Evolutionary conservation across 2,888 invertebrate species (phyloP), one percentile per base, ranked within the genome.

Genomic region (Germaria angustata): DNA sequence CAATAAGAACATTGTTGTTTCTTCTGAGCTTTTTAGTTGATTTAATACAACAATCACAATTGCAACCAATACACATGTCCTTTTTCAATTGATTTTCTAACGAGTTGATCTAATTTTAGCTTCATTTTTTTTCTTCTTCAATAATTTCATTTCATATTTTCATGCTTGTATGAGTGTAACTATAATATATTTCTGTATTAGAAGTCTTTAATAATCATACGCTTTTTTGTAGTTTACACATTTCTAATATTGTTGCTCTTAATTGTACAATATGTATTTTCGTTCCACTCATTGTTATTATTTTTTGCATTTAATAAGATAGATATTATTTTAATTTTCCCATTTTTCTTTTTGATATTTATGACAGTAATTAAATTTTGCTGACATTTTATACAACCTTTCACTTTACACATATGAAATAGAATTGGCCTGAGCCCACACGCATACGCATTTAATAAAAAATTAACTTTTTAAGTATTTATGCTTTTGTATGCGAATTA

Each of bases 381-480:
- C 57, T 34, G 20, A 59, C 53, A 46, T 65, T 65, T 75, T 53
- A 49, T 69, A 59, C 61, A 66, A 73, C 81, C 81, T 81, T 81
- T 81, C 81, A 73, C 77, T 28, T 34, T 66, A 17, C 41, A 28
- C 28, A 49, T 8, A 17, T 17, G n/a, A 41, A 7, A 63, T 41
- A 13, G 32, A 28, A 41, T 20, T 72, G 17, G 28, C 55, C 32
- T 24, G 1, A 55, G 75, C 81, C 72, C 81, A 81, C 81, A 72
- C 66, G 59, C 76, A 71, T 46, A 49, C n/a, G 15, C 28, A 44
- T 65, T 73, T 81, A 55, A 39, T 28, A 22, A 15, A 68, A n/a
- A 77, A 73, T 73, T 81, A 44, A 53, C 69, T 75, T 76, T 65
- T 75, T 76, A 82, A 79, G 79, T 76, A 82, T 61, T 66, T 49